phyloP scores from a whole-genome alignment of 2,888 invertebrate genomes.

The Drosophila melanosoma region DNA sequence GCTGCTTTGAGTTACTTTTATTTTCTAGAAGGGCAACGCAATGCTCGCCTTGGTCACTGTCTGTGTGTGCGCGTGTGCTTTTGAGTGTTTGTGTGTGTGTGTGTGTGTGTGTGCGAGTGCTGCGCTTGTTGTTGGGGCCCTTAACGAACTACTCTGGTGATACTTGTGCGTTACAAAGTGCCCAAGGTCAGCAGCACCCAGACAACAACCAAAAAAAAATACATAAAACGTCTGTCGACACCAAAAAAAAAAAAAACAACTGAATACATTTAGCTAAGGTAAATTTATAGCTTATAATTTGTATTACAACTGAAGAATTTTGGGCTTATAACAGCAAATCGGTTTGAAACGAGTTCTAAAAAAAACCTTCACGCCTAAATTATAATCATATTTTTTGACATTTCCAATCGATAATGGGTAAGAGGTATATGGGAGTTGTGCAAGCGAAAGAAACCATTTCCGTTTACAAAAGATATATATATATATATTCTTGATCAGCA shows the following conservation, averaged over 20 bases:
- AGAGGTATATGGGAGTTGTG: neutral
- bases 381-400: neutral
- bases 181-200: constrained; percentile 50
- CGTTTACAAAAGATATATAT: neutral
- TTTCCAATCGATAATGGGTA: neutral
- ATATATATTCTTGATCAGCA: no score
- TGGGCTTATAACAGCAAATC: constrained; percentile 19
- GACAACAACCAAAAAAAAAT: constrained; percentile 6
- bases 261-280: constrained; percentile 29
- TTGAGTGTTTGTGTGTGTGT: neutral
- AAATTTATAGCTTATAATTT: constrained; percentile 21
- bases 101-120: constrained; percentile 27
- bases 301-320: constrained; percentile 1
- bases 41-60: constrained; percentile 43
- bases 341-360: neutral
- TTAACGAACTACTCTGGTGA: constrained; percentile 51
- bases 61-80: neutral
- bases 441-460: neutral
- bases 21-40: constrained; percentile 58
- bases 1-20: constrained; percentile 15
- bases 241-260: constrained; percentile 10
- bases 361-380: constrained; percentile 8
- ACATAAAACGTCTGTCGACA: constrained; percentile 6
- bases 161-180: constrained; percentile 34
- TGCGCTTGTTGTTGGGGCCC: constrained; percentile 50